Conservation (phyloP, 2,888 invertebrate species). For the Epicampocera succincta region DNA sequence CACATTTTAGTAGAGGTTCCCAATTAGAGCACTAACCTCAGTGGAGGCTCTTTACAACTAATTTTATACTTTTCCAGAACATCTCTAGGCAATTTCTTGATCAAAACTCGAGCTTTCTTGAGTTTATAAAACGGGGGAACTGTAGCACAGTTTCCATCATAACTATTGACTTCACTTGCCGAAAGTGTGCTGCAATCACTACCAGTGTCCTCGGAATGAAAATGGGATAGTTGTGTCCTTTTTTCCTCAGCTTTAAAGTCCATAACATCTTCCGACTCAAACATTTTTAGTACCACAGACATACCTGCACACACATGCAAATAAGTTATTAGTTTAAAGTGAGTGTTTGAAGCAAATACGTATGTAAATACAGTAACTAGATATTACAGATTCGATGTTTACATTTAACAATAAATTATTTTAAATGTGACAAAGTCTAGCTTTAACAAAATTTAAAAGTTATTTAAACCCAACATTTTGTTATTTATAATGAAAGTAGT, state of each 20-base stretch:
- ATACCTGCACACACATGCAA: not conserved
- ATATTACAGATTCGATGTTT: no score
- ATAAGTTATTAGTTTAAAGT: constrained; percentile 17
- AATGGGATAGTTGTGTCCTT: not conserved
- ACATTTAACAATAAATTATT: no score
- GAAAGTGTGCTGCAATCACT: constrained; percentile 38
- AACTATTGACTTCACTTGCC: constrained; percentile 13
- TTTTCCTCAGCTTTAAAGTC: constrained; percentile 39
- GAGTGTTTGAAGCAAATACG: constrained; percentile 22
- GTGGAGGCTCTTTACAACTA: not conserved
- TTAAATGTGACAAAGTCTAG: no score
- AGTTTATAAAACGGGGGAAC: constrained; percentile 33
- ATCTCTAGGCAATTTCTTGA: constrained; percentile 39
- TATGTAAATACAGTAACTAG: not conserved
- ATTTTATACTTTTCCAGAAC: constrained; percentile 29
- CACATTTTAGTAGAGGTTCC: no score
- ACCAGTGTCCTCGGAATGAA: constrained; percentile 9
- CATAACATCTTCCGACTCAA: constrained; percentile 18
- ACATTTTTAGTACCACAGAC: constrained; percentile 17
- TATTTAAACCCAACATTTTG: no score
- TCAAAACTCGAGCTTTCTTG: constrained; percentile 21
- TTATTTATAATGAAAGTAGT: no score
- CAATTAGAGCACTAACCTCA: not conserved
- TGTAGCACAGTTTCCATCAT: not conserved
- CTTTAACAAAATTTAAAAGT: no score